Evolutionary conservation across 1,140 invertebrate species (phyloP), one percentile per base, ranked within the genome.

Genomic region (Bombus confusus): DNA sequence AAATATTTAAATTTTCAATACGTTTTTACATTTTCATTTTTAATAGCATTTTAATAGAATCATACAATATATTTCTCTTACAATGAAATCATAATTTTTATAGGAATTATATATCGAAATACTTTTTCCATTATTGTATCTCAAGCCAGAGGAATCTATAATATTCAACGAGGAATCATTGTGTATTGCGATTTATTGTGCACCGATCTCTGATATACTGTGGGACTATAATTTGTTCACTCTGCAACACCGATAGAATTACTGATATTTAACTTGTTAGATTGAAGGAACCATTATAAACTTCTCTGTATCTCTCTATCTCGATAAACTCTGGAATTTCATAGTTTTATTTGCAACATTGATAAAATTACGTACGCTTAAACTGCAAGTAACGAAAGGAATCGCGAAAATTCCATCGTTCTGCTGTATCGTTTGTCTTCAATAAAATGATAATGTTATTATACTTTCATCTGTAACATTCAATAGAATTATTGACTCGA

Each of bases 391-490:
- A 39, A 22, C 34, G 62, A 77, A n/a, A 68, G 73, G 62, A 13
- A 76, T 68, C 57, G 12, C 31, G 8, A 8, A 3, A 31, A 34
- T n/a, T 52, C n/a, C 31, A 25, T 80, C 22, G 34, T 28, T 22
- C 13, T 28, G 3, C 9, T 62, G 37, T n/a, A n/a, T n/a, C 37
- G 28, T 37, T 43, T 28, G 25, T 47, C n/a, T 47, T 37, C 25
- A 34, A 31, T 69, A 57, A 83, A 78, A 69, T 78, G 69, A 25
- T 77, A 72, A 76, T 37, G 37, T 37, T 69, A 83, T 52, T 83
- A 83, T 78, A 83, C 64, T 83, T 83, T 78, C 82, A 64, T 75
- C 34, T 73, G 57, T 82, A 78, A 83, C 82, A 59, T 59, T 77
- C 37, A 47, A 41, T 77, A 83, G 31, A 75, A 47, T 59, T 76